Evolutionary conservation across 2,113 vertebrate species (phyloP), one percentile per base, ranked within the genome.

Genomic region (Mustela lutreola): DNA sequence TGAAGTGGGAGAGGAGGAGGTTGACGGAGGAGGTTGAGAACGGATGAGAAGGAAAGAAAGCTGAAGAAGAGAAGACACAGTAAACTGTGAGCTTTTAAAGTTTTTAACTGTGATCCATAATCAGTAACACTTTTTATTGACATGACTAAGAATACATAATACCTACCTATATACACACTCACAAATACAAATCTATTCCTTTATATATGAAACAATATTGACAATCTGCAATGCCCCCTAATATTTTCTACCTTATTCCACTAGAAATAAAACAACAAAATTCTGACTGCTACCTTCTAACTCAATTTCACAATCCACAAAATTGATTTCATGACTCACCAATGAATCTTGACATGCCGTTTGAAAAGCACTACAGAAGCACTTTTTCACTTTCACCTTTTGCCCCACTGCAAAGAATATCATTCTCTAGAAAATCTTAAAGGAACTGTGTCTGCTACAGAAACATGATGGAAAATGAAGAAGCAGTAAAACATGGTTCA

Each of bases 261-360:
- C 86, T 80, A 91, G 75, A 95, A 95, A 91, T 58, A 60, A 95
- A 89, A 76, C 45, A 82, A 56, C 58, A 28, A 48, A 94, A 92
- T 53, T 39, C 83, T 79, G 53, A 63, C 45, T 86, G 58, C 48
- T 81, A 58, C 56, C 85, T 62, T 82, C 73, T 70, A 84, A 94
- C 78, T 82, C 94, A 62, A 78, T 97, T 91, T 95, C 88, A 91
- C 42, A 89, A 58, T 58, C 50, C 78, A 95, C 89, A 50, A 95
- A 75, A 90, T 36, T 86, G 75, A 81, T 80, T 85, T 94, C 71
- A 81, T 79, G 78, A 71, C 28, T 84, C 73, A 87, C 67, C 89
- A 86, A n/a, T 81, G 79, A 96, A 56, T 92, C 79, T 9, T 81
- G 63, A 62, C 48, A 85, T 33, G 16, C 12, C 90, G 56, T 86